Percentiles rank a stretch among this genome's conserved stretches.
These are phyloP conservation scores for Penaeus indicus DNA, from an alignment of 1,140 invertebrate species.

Conservation along the genomic window DNA sequence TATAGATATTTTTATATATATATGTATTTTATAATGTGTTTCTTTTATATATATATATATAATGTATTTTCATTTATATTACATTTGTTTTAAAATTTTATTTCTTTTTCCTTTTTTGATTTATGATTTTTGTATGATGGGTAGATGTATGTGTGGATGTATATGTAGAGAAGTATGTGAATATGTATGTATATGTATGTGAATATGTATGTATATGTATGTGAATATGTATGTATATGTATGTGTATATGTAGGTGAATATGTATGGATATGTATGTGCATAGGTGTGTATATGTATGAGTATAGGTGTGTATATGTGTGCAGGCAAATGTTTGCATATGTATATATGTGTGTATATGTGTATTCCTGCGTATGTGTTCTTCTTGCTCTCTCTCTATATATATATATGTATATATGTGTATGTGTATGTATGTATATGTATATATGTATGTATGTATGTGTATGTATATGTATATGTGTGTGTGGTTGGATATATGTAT, in stretches of 20 bases:
- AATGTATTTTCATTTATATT: too few species aligned
- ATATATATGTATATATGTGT: slow-evolving; percentile 3
- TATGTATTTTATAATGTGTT: too few species aligned
- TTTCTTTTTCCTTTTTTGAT: too few species aligned
- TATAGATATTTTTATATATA: too few species aligned
- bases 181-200: not conserved
- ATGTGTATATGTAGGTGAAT: not conserved
- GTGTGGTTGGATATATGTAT: not conserved
- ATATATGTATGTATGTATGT: slow-evolving; percentile 7
- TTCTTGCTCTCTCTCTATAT: not conserved
- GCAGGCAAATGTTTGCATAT: not conserved
- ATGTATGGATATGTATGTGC: not conserved
- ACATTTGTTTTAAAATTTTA: too few species aligned
- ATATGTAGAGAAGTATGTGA: not conserved
- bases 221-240: not conserved
- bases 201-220: not conserved
- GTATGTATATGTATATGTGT: slow-evolving; percentile 4
- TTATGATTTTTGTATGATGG: too few species aligned
- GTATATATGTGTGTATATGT: slow-evolving; percentile 4
- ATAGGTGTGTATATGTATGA: not conserved
- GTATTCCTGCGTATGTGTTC: not conserved
- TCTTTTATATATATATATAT: too few species aligned
- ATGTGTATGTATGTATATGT: not conserved
- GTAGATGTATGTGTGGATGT: slow-evolving; percentile 7
- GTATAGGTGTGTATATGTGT: not conserved